Conservation (phyloP, 2,797 vertebrate species). For the Pangasius larnaudii region DNA sequence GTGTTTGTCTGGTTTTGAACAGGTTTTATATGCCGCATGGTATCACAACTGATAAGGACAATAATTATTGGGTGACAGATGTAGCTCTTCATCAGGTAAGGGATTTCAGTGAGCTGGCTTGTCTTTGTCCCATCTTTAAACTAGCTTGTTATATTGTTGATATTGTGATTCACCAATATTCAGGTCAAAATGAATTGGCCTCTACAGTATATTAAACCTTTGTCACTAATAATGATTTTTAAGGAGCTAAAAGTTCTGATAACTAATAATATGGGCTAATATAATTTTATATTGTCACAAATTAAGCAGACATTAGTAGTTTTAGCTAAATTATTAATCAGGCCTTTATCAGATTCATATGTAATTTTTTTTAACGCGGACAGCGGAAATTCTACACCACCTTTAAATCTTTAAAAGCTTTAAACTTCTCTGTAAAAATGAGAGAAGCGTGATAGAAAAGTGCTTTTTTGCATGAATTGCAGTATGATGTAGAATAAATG, state of each 20-base stretch:
- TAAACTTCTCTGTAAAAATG: background rate
- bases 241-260: background rate
- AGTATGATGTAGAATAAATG: background rate
- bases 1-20: conserved; percentile 48
- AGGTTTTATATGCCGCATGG: conserved; percentile 98
- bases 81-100: conserved; percentile 97
- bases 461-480: background rate
- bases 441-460: background rate
- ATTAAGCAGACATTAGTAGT: background rate
- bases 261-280: background rate
- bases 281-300: background rate
- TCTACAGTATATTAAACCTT: background rate
- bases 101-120: background rate
- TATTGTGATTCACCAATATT: background rate
- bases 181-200: background rate
- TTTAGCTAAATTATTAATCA: background rate
- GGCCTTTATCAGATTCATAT: background rate
- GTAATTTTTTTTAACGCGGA: background rate
- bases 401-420: background rate
- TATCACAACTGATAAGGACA: conserved; percentile 85
- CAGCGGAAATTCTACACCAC: background rate
- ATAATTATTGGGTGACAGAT: conserved; percentile 96
- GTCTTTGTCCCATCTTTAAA: background rate
- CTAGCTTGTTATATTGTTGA: background rate
- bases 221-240: background rate